Evolutionary conservation across 2,797 vertebrate genomes (phyloP), one percentile per base, ranked within the genome.

Genomic region (Sebastes oblongus): DNA sequence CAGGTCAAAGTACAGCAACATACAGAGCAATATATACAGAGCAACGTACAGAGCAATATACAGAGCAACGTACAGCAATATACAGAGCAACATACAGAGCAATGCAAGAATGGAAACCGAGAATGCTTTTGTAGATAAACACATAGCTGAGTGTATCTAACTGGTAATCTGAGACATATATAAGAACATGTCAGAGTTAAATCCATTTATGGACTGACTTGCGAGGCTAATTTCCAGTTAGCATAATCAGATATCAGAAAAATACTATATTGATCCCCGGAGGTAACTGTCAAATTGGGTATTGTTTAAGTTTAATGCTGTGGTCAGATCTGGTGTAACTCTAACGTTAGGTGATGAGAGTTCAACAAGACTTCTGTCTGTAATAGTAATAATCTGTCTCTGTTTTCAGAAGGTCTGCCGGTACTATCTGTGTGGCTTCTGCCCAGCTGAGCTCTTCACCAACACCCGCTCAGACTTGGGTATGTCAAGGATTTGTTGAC

Each of bases 381-480:
- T 16, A 55, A 30, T 12, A 56, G 6, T 30, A 54, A 30, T 12
- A 58, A 4, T 32, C 0, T 76, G 0, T 30, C 2, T 6, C 39
- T 72, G 1, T 52, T 12, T 80, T 18, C 20, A 46, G 27, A 88
- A 99, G 98, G 98, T 99, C 32, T 99, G 98, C 93, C 98, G 98
- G 85, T 99, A 99, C 85, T 99, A 99, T 89, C 96, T 99, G 77
- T 99, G 98, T 94, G 98, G 98, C 58, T 99, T 99, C 94, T 99
- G 98, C 85, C 98, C 98, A 50, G 98, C 98, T 65, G 98, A 99
- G 84, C 93, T 99, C 34, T 99, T 99, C 90, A 99, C 98, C 75
- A 99, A 99, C 94, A 99, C 98, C 2, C 97, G 98, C 72, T 99
- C 98, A 55, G 98, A 99, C 90, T 92, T 99, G 90, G 98, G 98